phyloP scores from a whole-genome alignment of 2,888 invertebrate genomes.

The Cerceris ruficornis region DNA sequence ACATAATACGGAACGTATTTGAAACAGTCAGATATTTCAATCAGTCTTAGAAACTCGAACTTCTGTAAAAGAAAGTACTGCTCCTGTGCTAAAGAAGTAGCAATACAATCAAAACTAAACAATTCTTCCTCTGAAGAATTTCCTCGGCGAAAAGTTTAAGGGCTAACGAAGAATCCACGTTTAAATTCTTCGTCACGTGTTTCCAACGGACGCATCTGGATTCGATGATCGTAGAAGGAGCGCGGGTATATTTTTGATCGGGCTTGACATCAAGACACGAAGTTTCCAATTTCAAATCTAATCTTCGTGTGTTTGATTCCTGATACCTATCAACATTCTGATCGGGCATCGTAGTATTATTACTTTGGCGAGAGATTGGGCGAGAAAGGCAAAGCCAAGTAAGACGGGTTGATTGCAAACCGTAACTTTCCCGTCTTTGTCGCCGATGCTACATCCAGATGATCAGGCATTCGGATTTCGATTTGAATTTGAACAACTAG shows the following conservation, averaged over 20 bases:
- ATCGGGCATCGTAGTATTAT: conserved; percentile 30
- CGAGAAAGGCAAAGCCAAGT: conserved; percentile 15
- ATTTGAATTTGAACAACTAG: conserved; percentile 29
- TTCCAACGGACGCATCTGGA: conserved; percentile 18
- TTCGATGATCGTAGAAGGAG: conserved; percentile 18
- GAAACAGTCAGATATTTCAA: too few relatives aligned
- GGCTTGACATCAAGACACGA: background rate
- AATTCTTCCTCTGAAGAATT: background rate
- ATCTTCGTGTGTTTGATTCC: conserved; percentile 50
- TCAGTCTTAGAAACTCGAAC: too few relatives aligned
- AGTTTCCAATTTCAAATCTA: conserved; percentile 53
- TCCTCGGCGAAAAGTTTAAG: background rate
- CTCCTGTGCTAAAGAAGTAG: too few relatives aligned
- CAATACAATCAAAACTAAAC: background rate
- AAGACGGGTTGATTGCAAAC: conserved; percentile 33
- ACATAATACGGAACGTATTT: too few relatives aligned
- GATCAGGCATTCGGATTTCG: conserved; percentile 5
- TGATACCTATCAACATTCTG: conserved; percentile 50
- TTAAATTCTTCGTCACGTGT: conserved; percentile 40
- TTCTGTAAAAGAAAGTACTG: too few relatives aligned
- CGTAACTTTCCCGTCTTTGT: conserved; percentile 17
- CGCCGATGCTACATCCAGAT: conserved; percentile 19
- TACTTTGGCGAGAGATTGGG: background rate
- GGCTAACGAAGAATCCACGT: conserved; percentile 31
- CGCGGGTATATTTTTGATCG: conserved; percentile 23